Conservation (phyloP, 1,140 invertebrate genomes). For the Pomacea maculata region DNA sequence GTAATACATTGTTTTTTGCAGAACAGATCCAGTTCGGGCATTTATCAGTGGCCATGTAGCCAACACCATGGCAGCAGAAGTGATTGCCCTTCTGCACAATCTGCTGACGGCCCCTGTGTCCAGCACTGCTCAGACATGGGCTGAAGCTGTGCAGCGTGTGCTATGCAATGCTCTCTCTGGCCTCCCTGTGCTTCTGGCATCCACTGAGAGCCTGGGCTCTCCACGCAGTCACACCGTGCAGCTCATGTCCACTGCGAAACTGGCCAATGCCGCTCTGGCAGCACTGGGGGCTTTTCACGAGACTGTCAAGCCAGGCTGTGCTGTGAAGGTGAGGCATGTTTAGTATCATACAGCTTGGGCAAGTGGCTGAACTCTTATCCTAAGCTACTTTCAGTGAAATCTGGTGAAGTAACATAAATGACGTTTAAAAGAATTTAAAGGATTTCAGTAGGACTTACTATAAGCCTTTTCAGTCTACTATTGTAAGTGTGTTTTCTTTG, state of each 20-base stretch:
- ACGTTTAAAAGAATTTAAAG: no score
- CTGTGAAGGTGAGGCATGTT: conserved; percentile 51
- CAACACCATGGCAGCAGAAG: conserved; percentile 65
- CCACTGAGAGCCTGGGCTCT: conserved; percentile 52
- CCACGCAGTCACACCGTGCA: conserved; percentile 52
- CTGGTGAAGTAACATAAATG: no score
- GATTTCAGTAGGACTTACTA: no score
- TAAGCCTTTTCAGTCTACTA: no score
- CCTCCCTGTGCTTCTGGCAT: conserved; percentile 55
- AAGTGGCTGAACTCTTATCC: no score
- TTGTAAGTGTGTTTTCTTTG: no score
- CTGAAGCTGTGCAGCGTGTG: conserved; percentile 61
- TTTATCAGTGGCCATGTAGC: conserved; percentile 67
- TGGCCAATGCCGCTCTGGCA: conserved; percentile 63
- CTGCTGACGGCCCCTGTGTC: conserved; percentile 55
- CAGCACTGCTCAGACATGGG: conserved; percentile 57
- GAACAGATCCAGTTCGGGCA: conserved; percentile 62
- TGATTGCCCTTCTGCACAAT: conserved; percentile 63
- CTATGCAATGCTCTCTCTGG: conserved; percentile 58
- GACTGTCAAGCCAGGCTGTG: conserved; percentile 62
- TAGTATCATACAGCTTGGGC: no score
- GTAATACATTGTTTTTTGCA: conserved; percentile 14
- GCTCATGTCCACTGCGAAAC: conserved; percentile 61
- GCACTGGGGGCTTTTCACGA: conserved; percentile 65
- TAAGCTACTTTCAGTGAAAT: no score